Conservation (phyloP, 2,888 invertebrate genomes). For the Scaptomyza polygonia region DNA sequence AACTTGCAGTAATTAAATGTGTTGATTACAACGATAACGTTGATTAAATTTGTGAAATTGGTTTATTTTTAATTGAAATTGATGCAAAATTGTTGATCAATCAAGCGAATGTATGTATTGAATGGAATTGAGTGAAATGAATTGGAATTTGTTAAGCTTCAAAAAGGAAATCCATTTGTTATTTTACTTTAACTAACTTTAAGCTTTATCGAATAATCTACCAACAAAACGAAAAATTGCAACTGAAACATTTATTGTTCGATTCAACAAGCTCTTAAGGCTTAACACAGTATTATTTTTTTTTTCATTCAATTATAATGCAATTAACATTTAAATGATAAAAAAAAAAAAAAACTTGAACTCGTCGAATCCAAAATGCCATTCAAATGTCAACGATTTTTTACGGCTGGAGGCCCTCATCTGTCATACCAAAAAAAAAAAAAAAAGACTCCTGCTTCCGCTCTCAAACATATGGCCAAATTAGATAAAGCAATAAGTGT, state of each 20-base stretch:
- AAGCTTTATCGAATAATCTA: too few relatives aligned
- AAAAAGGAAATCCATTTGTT: neutral
- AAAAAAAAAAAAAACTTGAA: too few relatives aligned
- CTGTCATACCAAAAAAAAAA: too few relatives aligned
- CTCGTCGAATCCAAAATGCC: too few relatives aligned
- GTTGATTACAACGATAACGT: neutral
- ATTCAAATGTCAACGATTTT: neutral
- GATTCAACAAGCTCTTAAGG: neutral
- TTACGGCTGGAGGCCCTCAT: constrained; percentile 9
- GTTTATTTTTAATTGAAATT: neutral
- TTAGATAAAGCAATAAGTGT: neutral
- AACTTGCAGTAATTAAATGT: neutral
- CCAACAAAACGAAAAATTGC: too few relatives aligned
- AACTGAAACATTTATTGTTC: neutral
- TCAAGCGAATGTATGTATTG: neutral
- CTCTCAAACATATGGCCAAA: constrained; percentile 20
- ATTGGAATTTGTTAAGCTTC: neutral
- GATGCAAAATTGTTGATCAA: neutral
- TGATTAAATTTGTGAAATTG: neutral
- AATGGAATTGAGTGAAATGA: neutral
- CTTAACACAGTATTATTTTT: neutral
- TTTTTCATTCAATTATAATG: too few relatives aligned
- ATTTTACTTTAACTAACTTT: neutral
- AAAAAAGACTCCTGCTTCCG: too few relatives aligned
- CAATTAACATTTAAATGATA: constrained; percentile 3